Conservation (phyloP, 2,113 vertebrate genomes). For the Zosterops lateralis region DNA sequence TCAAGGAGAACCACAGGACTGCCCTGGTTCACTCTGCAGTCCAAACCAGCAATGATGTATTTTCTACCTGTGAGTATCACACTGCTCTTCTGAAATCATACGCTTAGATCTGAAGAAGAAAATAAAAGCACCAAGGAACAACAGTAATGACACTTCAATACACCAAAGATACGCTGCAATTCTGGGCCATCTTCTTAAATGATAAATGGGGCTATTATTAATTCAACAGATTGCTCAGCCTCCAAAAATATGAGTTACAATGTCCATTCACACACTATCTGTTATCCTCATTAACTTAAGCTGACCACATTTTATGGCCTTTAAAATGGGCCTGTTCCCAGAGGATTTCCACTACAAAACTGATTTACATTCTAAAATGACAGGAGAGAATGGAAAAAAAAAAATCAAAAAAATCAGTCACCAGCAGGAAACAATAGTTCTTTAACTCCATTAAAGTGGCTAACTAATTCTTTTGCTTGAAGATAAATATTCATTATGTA, state of each 20-base stretch:
- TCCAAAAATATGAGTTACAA: constrained; percentile 32
- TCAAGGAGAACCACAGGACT: fast-evolving
- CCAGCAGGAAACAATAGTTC: background rate
- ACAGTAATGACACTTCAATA: background rate
- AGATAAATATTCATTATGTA: constrained; percentile 19
- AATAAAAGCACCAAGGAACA: background rate
- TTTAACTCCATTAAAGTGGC: background rate
- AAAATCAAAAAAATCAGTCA: background rate
- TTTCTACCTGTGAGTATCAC: background rate
- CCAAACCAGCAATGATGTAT: background rate
- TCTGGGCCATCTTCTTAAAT: background rate
- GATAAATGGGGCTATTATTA: constrained; percentile 40
- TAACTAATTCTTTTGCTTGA: background rate
- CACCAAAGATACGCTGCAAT: background rate
- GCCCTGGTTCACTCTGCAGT: background rate
- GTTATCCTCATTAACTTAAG: constrained; percentile 51
- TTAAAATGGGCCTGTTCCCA: constrained; percentile 43
- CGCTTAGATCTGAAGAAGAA: background rate
- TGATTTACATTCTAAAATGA: constrained; percentile 29
- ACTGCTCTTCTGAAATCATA: background rate
- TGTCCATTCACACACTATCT: constrained; percentile 12
- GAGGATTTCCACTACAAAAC: background rate
- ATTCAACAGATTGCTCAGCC: constrained; percentile 26
- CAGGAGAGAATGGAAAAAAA: background rate
- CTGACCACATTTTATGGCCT: constrained; percentile 46